phyloP scores from a whole-genome alignment of 2,113 vertebrate genomes.

The Rhineura floridana region DNA sequence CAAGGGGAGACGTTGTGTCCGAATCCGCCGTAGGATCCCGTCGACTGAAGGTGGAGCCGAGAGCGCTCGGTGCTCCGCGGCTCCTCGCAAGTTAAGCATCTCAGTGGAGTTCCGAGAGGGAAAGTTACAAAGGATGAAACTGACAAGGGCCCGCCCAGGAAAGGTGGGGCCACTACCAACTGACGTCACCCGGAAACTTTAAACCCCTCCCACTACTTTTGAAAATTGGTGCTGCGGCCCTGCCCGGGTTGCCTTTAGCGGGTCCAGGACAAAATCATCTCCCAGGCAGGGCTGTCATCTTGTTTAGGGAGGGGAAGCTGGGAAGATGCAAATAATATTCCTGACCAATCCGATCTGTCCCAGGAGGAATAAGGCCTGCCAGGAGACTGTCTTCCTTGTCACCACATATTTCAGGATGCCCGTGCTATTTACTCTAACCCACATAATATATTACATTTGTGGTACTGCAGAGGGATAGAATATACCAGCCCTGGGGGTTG shows the following conservation, averaged over 20 bases:
- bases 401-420: neutral
- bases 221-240: neutral
- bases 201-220: neutral
- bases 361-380: neutral
- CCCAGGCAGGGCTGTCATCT: neutral
- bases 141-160: slow-evolving; percentile 16
- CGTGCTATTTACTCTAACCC: neutral
- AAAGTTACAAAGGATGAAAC: slow-evolving; percentile 30
- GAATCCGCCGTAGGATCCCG: neutral
- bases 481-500: too few species aligned
- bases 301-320: neutral
- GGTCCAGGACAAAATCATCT: neutral
- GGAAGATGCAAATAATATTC: neutral
- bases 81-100: slow-evolving; percentile 68
- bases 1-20: neutral
- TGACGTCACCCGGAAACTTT: slow-evolving; percentile 59
- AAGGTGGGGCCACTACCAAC: neutral
- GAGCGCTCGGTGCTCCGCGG: slow-evolving; percentile 64
- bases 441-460: too few species aligned
- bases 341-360: neutral
- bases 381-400: neutral
- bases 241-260: neutral
- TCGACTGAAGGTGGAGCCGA: slow-evolving; percentile 55
- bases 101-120: slow-evolving; percentile 56
- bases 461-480: neutral